Base-by-base conservation (phyloP, 2,888 invertebrate genomes). In the Sarcophaga caerulescens region DNA sequence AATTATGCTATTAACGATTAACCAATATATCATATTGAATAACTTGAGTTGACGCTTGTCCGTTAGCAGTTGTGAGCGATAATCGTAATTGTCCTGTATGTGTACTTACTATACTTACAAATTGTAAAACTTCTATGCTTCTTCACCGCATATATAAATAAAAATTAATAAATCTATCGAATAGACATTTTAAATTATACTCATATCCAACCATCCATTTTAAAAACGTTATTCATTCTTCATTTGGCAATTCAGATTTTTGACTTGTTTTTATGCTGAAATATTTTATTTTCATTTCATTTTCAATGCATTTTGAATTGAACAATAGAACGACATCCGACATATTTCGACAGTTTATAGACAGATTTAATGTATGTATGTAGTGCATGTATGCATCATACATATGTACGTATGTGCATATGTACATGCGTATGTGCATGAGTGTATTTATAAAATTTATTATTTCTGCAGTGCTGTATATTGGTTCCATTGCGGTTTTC, bases 401-500 rank as follows among this genome's bases (percentile, higher is more conserved):
- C 52, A 62, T 47, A 35, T 35, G 21, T 6, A 63, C 57, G 17
- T 45, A 35, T 35, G 8, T 35, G 10, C 8, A 35, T 35, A 35
- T 35, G 2, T 35, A 1, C 17, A 52, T 52, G 14, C 17, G 17
- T 52, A 52, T 52, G 52, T 52, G 52, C 17, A 14, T 12, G 17
- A 52, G 52, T 52, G 10, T 14, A 14, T 47, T 17, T 3, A 14
- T 4, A 52, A 14, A 52, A 57, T 63, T 65, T 63, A 14, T 75
- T 71, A 63, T 10, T 65, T 59, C 12, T 71, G 59, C 71, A 65
- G 12, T 65, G 35, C 71, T 65, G 79, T 45, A 63, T 52, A 17
- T 52, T 52, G 65, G 25, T 80, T 23, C 45, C 45, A 65, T 66
- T 66, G 65, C 14, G 80, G 73, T 73, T 73, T 73, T 73, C 21